phyloP scores from a whole-genome alignment of 2,113 vertebrate genomes.

The Hemiprocne comata region DNA sequence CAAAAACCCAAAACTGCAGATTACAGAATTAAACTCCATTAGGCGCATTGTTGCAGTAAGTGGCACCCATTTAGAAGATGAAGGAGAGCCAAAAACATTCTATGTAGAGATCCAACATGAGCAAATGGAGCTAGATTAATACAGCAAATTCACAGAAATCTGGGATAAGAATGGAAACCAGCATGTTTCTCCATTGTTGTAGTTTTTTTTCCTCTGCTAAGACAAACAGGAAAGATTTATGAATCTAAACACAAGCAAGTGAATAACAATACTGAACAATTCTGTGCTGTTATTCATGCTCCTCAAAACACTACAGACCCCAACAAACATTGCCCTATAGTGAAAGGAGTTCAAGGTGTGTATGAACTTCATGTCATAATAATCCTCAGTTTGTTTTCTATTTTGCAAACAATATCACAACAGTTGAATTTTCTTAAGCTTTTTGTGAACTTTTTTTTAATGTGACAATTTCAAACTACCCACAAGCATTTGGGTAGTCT shows the following conservation, averaged over 20 bases:
- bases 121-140: slow-evolving; percentile 9
- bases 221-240: background rate
- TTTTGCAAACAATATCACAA: background rate
- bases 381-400: background rate
- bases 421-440: background rate
- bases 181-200: background rate
- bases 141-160: background rate
- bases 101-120: background rate
- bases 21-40: slow-evolving; percentile 53
- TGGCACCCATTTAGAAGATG: slow-evolving; percentile 5
- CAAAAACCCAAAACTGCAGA: slow-evolving; percentile 1
- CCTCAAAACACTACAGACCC: background rate
- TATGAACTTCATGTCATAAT: background rate
- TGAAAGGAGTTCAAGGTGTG: background rate
- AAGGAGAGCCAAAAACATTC: slow-evolving; percentile 25
- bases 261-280: background rate
- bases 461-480: background rate
- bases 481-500: background rate
- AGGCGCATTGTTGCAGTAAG: slow-evolving; percentile 47
- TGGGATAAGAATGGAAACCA: background rate
- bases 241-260: background rate
- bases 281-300: background rate
- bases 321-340: background rate
- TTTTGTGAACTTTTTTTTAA: background rate
- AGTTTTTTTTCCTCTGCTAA: background rate